Base-by-base conservation (phyloP, 1,140 invertebrate genomes). In the Conus betulinus region DNA sequence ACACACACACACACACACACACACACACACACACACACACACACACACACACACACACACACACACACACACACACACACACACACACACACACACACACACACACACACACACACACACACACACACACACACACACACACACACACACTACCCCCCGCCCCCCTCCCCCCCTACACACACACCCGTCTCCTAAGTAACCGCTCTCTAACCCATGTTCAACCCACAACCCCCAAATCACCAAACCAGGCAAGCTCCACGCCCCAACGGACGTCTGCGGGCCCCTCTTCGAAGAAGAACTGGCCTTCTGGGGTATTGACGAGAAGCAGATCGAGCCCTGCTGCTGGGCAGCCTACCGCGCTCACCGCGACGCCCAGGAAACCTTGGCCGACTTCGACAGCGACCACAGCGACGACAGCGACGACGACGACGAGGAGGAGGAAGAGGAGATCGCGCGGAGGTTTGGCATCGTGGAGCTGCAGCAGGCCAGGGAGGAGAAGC, bases 271-370 rank as follows among this genome's bases (percentile, higher is more conserved):
- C 89, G 94, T 95, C 0, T 95, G 95, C 90, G 94, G 95, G 25
- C 95, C 95, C 0, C 90, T 94, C 11, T 95, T 95, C 88, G 94
- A 95, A 88, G 94, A 94, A n/a, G 95, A 95, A 87, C 89, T 95
- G 23, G 93, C 92, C n/a, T 95, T 94, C 87, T 95, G 95, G 95
- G 95, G 95, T 23, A 91, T 95, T 20, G 95, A 95, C 87, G 94
- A 94, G 88, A 95, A 94, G 67, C 95, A 95, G 88, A 95, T 95
- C 67, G 95, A 95, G 84, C 94, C 95, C 0, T 95, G 95, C 87
- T 95, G 95, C 87, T 95, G 95, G 95, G 91, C 91, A 55, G 93
- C 90, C 78, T 95, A 95, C 82, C 90, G 93, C 51, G 90, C 93
- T 1, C 94, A 95, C 84, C 85, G 94, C 39, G 93, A 94, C 79